Evolutionary conservation across 2,888 invertebrate genomes (phyloP), one percentile per base, ranked within the genome.

Genomic region (Cacoxenus indagator): DNA sequence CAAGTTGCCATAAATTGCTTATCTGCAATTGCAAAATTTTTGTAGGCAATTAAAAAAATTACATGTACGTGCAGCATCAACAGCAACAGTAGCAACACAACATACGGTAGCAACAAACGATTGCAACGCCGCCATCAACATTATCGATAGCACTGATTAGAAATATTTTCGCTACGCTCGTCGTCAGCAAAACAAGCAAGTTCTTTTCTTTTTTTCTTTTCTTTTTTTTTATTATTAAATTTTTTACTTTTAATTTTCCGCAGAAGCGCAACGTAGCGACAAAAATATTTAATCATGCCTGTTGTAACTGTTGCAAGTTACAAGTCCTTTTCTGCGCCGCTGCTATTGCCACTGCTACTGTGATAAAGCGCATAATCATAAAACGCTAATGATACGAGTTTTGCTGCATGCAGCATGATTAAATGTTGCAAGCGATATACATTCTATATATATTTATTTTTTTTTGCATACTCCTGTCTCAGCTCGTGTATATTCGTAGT

Each of bases 331-430:
- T 37, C 5, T 70, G 67, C 43, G 26, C 24, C 66, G 61, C 24
- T 62, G 65, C 57, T 64, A 64, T 29, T 70, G 31, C 27, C 70
- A 76, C 67, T 72, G 75, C 74, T 76, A 72, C 76, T 80, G 75
- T 80, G 82, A 80, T 80, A 83, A 79, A 79, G 83, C 84, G 79
- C 80, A 75, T 82, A 83, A 82, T 84, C 82, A 72, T 80, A 78
- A 77, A 84, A 80, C 78, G 76, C 81, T 84, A 82, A 82, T 83
- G 84, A 82, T 82, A 82, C 82, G 73, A 83, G 82, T 84, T 79
- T 69, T 77, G 75, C 75, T 68, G 77, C 76, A 73, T 84, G 73
- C 75, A 72, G 14, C 37, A 83, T 83, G 80, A 83, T 84, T 83
- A 75, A 84, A 77, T 79, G 78, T 78, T 81, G 77, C 78, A 75